Base-by-base conservation (phyloP, 1,140 invertebrate species). In the Drosophila leontia region DNA sequence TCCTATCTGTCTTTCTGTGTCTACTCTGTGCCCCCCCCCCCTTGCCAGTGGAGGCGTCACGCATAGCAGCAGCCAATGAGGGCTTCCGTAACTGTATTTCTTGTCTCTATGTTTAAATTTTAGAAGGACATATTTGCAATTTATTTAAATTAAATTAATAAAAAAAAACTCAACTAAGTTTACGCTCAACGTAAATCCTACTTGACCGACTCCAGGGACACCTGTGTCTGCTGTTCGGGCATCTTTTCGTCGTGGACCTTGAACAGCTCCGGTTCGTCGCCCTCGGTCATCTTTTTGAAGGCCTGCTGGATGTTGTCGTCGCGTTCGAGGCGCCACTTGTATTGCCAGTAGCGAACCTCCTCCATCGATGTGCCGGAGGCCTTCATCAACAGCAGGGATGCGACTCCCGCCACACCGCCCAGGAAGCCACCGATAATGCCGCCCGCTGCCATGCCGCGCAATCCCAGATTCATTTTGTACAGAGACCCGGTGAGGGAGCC, bases 371-470 rank as follows among this genome's bases (percentile, higher is more conserved):
- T 83, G 29, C 94, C 95, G 15, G 92, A 92, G 11, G 94, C 32
- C 56, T 93, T 93, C 62, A 95, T 85, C 3, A 95, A 5, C 3
- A 92, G 59, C 7, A 93, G 29, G 2, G 94, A 93, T 0, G 91
- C 4, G 6, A 13, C 61, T 15, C 95, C 95, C 58, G 93, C 94
- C 15, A 95, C 47, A 0, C 93, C 74, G 32, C 95, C 95, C 48
- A 95, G 75, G 32, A 90, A 58, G 11, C 88, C 74, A 44, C 95
- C 95, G 91, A 93, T 63, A 39, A 93, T 81, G 39, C 93, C 93
- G n/a, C 96, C 96, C 50, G 95, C 94, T 9, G 95, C 64, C 88
- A 94, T 94, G 8, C 94, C 96, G 67, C 94, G 94, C 2, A 95
- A 75, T 2, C 96, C 96, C 59, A 95, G 78, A 69, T 84, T 91